Evolutionary conservation across 2,113 vertebrate species (phyloP).

Genomic region (Seriola quinqueradiata): DNA sequence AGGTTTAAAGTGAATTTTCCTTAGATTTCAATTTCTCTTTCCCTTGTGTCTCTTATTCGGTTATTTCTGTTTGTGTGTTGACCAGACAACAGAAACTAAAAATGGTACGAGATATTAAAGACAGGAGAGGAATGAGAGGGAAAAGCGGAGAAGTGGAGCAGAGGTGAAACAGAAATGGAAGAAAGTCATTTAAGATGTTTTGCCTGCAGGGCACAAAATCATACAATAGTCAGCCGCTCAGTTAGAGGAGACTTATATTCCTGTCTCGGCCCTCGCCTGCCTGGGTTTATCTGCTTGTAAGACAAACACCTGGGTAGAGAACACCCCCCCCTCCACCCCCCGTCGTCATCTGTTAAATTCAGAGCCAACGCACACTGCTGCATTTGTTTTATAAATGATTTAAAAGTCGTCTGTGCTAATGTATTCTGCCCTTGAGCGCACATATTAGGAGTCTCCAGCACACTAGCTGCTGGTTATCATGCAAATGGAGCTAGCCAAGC

Average conservation of each 20-base stretch:
- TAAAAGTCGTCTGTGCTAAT: conserved; percentile 51
- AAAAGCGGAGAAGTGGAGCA: conserved; percentile 31
- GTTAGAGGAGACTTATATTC: conserved; percentile 7
- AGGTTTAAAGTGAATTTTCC: conserved; percentile 2
- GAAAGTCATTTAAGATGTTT: conserved; percentile 45
- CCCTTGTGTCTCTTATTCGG: background rate
- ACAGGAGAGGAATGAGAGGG: background rate
- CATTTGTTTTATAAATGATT: conserved; percentile 67
- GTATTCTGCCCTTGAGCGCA: conserved; percentile 60
- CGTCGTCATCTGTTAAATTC: conserved; percentile 17
- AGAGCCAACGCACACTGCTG: conserved; percentile 21
- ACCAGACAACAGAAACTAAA: background rate
- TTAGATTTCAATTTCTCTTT: background rate
- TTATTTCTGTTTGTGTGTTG: conserved; percentile 9
- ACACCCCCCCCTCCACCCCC: conserved; percentile 23
- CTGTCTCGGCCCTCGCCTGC: background rate
- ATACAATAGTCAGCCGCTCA: conserved; percentile 11
- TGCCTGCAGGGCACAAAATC: conserved; percentile 32
- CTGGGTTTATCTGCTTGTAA: conserved; percentile 25
- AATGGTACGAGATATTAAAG: background rate
- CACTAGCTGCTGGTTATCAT: conserved; percentile 65
- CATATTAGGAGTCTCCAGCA: conserved; percentile 38
- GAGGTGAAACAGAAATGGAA: conserved; percentile 49
- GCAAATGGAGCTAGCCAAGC: conserved; percentile 64
- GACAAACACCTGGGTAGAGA: conserved; percentile 46